Evolutionary conservation across 2,797 vertebrate genomes (phyloP), one percentile per base, ranked within the genome.

Genomic region (Anguilla obscura): DNA sequence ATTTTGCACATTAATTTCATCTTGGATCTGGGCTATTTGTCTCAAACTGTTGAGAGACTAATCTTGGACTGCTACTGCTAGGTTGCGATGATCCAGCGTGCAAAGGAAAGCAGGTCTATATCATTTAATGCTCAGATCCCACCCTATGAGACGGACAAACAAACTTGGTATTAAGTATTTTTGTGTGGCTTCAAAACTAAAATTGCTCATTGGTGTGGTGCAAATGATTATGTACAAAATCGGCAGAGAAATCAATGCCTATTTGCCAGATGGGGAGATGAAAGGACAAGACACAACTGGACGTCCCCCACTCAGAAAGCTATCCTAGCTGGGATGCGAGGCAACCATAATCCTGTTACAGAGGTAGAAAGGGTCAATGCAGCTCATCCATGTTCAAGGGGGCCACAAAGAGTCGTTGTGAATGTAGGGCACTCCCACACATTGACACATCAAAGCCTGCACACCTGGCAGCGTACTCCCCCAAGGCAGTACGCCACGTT

Each of bases 361-460:
- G 63, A 27, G 8, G n/a, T 14, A 69, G 63, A 69, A 69, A 69
- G 63, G 24, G 63, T 69, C 24, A n/a, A 69, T 69, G 63, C 71
- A 16, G 71, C n/a, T 33, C 40, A 7, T 12, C 14, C 36, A 50
- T 83, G 79, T 83, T 50, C 36, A 83, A 45, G 30, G n/a, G 45
- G 45, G 21, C 21, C 48, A 45, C 79, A 48, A 16, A 9, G 83
- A 85, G 83, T 33, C 4, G 30, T 24, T 30, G 30, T 85, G 30
- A 58, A 85, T 54, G 52, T 74, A 74, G 80, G 60, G 30, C 63
- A 74, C 82, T n/a, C 87, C 87, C 58, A 85, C 87, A 84, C 80
- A 69, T 48, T n/a, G n/a, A 84, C 80, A 71, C 87, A 84, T 74
- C 30, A 69, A 84, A 56, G 87, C 21, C 87, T 56, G 30, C n/a